A percentile compares a stretch with the other conserved stretches of the same genome.
phyloP scores from a whole-genome alignment of 2,888 invertebrate genomes.

The Apoda limacodes region DNA sequence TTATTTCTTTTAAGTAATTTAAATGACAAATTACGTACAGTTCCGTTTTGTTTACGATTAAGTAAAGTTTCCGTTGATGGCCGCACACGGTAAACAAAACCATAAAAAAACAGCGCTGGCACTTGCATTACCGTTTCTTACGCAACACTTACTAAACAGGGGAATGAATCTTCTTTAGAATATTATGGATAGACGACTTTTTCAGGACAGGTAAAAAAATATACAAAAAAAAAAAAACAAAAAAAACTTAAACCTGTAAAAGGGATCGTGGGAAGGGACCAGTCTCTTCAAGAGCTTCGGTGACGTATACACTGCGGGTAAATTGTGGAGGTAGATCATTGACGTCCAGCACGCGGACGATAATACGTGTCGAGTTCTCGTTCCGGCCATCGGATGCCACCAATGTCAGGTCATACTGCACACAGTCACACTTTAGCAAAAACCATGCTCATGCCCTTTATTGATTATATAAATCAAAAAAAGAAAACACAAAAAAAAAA shows the following conservation, averaged over 20 bases:
- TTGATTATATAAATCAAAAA: too few relatives aligned
- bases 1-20: too few relatives aligned
- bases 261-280: constrained; percentile 78
- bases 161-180: too few relatives aligned
- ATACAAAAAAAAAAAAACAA: constrained; percentile 21
- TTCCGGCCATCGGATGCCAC: constrained; percentile 91
- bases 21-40: too few relatives aligned
- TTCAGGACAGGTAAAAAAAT: constrained; percentile 14
- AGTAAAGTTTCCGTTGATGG: too few relatives aligned
- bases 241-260: constrained; percentile 74
- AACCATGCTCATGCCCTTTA: constrained; percentile 65
- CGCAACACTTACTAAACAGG: too few relatives aligned
- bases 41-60: too few relatives aligned
- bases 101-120: too few relatives aligned
- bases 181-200: too few relatives aligned
- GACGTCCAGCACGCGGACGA: constrained; percentile 86
- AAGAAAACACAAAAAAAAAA: too few relatives aligned
- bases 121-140: too few relatives aligned
- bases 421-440: constrained; percentile 51
- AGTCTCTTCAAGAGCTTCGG: constrained; percentile 81
- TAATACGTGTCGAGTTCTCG: constrained; percentile 87
- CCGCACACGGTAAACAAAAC: too few relatives aligned
- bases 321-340: constrained; percentile 92
- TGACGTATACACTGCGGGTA: constrained; percentile 76
- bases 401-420: constrained; percentile 87